A percentile compares a stretch with the other conserved stretches of the same genome.
Evolutionary conservation across 2,797 vertebrate genomes (phyloP).

Genomic region (Peromyscus nudipes): DNA sequence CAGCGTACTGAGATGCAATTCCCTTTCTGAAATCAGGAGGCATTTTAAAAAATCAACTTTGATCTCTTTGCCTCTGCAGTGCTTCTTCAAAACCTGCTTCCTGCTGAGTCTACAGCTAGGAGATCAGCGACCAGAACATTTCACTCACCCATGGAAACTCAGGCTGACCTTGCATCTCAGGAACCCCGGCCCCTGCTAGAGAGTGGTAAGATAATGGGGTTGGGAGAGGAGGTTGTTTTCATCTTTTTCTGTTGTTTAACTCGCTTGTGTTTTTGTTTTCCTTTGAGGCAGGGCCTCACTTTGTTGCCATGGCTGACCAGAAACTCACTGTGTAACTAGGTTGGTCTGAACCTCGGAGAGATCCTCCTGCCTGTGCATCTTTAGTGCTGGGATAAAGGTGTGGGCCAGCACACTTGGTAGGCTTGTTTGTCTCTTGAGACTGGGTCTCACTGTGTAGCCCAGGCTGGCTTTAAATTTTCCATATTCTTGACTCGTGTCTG

Average conservation of each 20-base stretch:
- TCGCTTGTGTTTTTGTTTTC: neutral
- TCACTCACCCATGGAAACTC: slow-evolving; percentile 77
- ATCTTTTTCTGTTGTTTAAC: neutral
- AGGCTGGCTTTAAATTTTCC: neutral
- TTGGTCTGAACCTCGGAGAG: neutral
- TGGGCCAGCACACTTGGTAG: neutral
- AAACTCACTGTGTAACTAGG: neutral
- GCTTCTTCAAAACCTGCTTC: slow-evolving; percentile 52
- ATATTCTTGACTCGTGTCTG: neutral
- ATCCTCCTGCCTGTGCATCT: neutral
- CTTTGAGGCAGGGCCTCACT: neutral
- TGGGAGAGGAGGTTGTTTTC: neutral
- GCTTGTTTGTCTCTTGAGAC: neutral
- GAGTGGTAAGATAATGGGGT: slow-evolving; percentile 71
- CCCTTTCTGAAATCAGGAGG: neutral
- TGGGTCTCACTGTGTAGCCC: neutral
- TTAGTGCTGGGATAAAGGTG: neutral
- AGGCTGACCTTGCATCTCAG: slow-evolving; percentile 74
- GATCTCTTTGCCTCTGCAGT: slow-evolving; percentile 60
- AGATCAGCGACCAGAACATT: neutral
- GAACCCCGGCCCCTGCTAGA: slow-evolving; percentile 78
- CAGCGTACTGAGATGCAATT: neutral
- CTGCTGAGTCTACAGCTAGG: neutral
- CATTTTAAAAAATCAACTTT: slow-evolving; percentile 22
- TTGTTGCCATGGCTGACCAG: neutral